Evolutionary conservation across 92 coral and sea anemone species (phyloP).

Genomic region (Actinostola sp.): DNA sequence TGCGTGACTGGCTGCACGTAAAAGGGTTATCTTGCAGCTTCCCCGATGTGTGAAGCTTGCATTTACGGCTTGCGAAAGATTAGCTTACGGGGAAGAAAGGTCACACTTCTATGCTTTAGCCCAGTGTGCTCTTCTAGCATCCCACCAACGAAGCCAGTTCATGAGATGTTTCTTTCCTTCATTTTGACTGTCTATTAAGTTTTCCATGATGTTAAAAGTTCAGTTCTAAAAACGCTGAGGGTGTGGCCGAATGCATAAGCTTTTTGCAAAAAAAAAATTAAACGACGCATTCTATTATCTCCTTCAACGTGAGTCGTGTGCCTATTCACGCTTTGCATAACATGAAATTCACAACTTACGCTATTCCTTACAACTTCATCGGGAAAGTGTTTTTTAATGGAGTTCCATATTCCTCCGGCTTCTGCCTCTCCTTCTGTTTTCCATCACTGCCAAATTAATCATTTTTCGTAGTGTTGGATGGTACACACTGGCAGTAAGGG

Average conservation of each 20-base stretch:
- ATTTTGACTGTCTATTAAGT: slow-evolving; percentile 17
- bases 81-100: slow-evolving; percentile 20
- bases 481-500: slow-evolving; percentile 35
- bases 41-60: slow-evolving; percentile 34
- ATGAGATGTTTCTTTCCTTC: slow-evolving; percentile 18
- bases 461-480: slow-evolving; percentile 11
- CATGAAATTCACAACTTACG: slow-evolving; percentile 41
- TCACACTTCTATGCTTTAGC: slow-evolving; percentile 39
- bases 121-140: slow-evolving; percentile 34
- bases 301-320: slow-evolving; percentile 9
- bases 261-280: slow-evolving; percentile 28
- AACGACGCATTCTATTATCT: slow-evolving; percentile 12
- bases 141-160: slow-evolving; percentile 50
- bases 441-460: slow-evolving; percentile 19
- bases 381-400: slow-evolving; percentile 18
- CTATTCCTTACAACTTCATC: slow-evolving; percentile 27
- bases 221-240: too few relatives aligned
- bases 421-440: slow-evolving; percentile 23
- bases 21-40: slow-evolving; percentile 39
- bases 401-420: slow-evolving; percentile 42
- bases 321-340: slow-evolving; percentile 33
- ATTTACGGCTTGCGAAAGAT: slow-evolving; percentile 38
- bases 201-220: too few relatives aligned
- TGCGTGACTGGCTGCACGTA: slow-evolving; percentile 52
- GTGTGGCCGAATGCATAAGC: slow-evolving; percentile 39